Evolutionary conservation across 2,888 invertebrate genomes (phyloP).

Genomic region (Euclidia mi): DNA sequence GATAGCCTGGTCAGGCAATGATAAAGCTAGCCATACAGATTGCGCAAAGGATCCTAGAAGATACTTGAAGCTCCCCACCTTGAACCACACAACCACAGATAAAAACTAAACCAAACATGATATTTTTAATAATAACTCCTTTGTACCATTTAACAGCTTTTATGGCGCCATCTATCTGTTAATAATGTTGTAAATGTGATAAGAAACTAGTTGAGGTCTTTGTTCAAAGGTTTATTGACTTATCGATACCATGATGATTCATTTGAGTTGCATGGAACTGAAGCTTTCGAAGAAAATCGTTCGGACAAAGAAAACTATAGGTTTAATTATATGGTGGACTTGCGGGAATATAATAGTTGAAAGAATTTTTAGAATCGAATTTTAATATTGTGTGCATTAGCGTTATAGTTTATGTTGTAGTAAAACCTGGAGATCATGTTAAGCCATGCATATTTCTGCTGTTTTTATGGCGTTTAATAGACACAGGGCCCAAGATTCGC

Average conservation of each 20-base stretch:
- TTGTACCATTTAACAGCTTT: slow-evolving; percentile 71
- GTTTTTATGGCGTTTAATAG: too few relatives aligned
- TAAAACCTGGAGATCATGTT: too few relatives aligned
- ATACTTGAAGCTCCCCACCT: not conserved
- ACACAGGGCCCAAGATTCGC: too few relatives aligned
- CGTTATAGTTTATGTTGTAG: too few relatives aligned
- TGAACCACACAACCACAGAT: slow-evolving; percentile 57
- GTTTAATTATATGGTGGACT: not conserved
- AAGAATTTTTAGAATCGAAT: too few relatives aligned
- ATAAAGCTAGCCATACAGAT: too few relatives aligned
- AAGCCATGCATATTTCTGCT: too few relatives aligned
- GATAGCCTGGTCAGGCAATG: too few relatives aligned
- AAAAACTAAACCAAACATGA: slow-evolving; percentile 71
- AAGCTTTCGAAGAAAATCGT: slow-evolving; percentile 26
- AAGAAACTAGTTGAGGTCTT: slow-evolving; percentile 60
- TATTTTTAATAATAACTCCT: slow-evolving; percentile 79
- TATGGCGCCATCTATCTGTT: slow-evolving; percentile 65
- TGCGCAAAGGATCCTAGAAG: too few relatives aligned
- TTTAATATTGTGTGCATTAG: too few relatives aligned
- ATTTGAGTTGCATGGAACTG: slow-evolving; percentile 44
- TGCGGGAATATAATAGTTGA: too few relatives aligned
- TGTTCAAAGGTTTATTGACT: slow-evolving; percentile 75
- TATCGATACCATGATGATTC: slow-evolving; percentile 55
- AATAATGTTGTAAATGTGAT: slow-evolving; percentile 71
- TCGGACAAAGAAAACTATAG: slow-evolving; percentile 6